Evolutionary conservation across 2,797 vertebrate species (phyloP).

Genomic region (Mallotus villosus): DNA sequence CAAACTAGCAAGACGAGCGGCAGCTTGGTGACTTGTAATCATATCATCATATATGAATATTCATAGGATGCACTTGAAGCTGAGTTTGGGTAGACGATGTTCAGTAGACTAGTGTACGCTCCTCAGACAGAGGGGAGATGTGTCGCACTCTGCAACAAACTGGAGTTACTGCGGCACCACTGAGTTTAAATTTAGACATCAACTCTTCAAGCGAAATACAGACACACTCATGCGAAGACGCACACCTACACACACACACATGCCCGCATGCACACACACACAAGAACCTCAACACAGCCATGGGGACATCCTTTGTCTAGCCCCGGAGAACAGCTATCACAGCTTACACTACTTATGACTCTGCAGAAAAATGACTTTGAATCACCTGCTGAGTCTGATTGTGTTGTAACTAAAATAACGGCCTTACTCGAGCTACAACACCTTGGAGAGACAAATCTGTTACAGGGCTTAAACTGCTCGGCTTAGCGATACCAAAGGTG

Average conservation of each 20-base stretch:
- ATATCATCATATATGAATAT: constrained; percentile 6
- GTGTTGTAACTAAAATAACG: constrained; percentile 3
- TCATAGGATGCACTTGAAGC: neutral
- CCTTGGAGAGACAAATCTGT: too few species aligned
- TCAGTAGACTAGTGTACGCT: neutral
- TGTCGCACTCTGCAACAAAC: neutral
- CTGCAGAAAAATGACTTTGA: constrained; percentile 19
- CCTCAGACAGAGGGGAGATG: neutral
- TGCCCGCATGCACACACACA: neutral
- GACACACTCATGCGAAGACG: neutral
- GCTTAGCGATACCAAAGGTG: too few species aligned
- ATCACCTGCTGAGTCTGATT: constrained; percentile 20
- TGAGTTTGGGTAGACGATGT: neutral
- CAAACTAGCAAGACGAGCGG: constrained; percentile 1
- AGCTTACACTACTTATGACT: constrained; percentile 41
- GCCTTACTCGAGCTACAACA: neutral
- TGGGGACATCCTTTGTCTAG: neutral
- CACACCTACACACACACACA: neutral
- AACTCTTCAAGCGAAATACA: neutral
- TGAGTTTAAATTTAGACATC: neutral
- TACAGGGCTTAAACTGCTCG: too few species aligned
- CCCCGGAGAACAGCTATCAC: constrained; percentile 19
- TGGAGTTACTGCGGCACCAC: neutral
- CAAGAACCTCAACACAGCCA: constrained; percentile 7
- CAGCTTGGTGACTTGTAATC: neutral